These are phyloP conservation scores for Connochaetes taurinus DNA, from an alignment of 2,113 vertebrate species.

Conservation along the genomic window DNA sequence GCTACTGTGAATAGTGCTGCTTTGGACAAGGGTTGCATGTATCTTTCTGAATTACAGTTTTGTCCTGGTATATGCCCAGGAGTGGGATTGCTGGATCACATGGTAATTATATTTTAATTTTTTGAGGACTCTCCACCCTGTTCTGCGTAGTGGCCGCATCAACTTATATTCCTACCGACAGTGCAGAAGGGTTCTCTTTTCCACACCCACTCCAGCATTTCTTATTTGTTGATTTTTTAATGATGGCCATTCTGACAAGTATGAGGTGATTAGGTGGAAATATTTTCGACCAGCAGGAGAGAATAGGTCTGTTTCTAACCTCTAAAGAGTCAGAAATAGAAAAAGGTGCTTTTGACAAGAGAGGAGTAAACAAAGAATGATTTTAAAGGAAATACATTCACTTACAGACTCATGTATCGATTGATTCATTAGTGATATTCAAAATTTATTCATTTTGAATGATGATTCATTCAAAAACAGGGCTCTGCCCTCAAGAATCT, in stretches of 20 bases:
- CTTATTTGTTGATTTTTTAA: neutral
- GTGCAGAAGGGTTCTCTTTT: neutral
- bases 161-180: neutral
- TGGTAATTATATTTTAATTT: neutral
- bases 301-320: neutral
- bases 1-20: neutral
- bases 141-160: neutral
- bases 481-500: neutral
- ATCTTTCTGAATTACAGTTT: neutral
- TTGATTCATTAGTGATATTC: neutral
- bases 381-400: neutral
- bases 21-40: neutral
- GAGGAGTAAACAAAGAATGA: neutral
- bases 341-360: neutral
- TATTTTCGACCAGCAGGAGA: neutral
- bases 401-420: neutral
- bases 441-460: neutral
- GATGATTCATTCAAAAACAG: neutral
- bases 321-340: neutral
- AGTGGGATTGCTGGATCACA: neutral
- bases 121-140: neutral
- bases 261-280: neutral
- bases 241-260: neutral
- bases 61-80: neutral
- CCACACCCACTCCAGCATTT: neutral